phyloP scores from a whole-genome alignment of 2,888 invertebrate species.

The Acanthococcus lagerstroemiae region DNA sequence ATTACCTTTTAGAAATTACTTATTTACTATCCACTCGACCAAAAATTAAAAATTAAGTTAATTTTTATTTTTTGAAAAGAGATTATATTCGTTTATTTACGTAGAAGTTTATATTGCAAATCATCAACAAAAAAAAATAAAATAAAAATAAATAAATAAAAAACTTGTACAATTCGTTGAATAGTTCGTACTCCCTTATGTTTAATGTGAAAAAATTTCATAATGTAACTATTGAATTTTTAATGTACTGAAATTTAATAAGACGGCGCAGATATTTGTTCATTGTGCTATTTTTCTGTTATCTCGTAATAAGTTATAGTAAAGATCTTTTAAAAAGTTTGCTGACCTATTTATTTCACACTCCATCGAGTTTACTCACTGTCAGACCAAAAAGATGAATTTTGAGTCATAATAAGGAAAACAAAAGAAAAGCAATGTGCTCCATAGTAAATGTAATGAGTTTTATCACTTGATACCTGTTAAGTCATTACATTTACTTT shows the following conservation, averaged over 20 bases:
- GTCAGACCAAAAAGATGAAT: too few species aligned
- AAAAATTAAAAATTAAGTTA: constrained; percentile 12
- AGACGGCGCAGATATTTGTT: constrained; percentile 26
- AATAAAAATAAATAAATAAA: too few species aligned
- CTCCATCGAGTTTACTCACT: too few species aligned
- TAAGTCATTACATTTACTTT: too few species aligned
- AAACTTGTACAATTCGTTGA: constrained; percentile 18
- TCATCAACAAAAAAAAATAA: too few species aligned
- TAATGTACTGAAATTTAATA: constrained; percentile 21
- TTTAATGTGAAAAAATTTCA: neutral
- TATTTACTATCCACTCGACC: constrained; percentile 19
- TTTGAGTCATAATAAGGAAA: too few species aligned
- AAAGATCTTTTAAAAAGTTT: constrained; percentile 24
- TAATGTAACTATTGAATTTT: neutral
- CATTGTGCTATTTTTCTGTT: constrained; percentile 30
- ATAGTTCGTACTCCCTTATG: constrained; percentile 18
- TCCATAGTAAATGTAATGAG: too few species aligned
- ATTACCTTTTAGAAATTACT: constrained; percentile 13
- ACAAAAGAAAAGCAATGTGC: too few species aligned
- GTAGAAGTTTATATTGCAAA: constrained; percentile 16
- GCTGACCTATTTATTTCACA: too few species aligned
- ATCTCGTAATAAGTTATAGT: constrained; percentile 26
- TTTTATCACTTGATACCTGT: too few species aligned
- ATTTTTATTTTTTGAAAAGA: constrained; percentile 7
- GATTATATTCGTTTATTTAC: constrained; percentile 12